phyloP scores from a whole-genome alignment of 2,113 vertebrate genomes.

The Urocynchramus pylzowi region DNA sequence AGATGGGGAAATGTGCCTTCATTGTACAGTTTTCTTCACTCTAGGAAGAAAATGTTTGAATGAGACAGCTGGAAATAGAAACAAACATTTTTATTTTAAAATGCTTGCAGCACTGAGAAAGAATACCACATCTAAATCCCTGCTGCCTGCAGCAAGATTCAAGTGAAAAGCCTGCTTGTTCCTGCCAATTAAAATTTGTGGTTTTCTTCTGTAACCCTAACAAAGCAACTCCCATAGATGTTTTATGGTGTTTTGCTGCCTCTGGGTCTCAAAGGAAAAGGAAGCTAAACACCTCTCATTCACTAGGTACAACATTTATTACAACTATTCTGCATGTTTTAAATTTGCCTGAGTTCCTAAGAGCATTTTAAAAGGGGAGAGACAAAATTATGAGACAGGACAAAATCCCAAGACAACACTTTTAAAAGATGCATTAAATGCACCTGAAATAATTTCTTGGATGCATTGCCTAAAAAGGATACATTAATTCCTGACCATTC shows the following conservation, averaged over 20 bases:
- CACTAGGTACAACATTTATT: neutral
- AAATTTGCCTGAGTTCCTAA: neutral
- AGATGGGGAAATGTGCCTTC: neutral
- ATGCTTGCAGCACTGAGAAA: neutral
- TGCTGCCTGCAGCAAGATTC: neutral
- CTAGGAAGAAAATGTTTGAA: neutral
- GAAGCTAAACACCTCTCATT: neutral
- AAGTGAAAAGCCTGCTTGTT: neutral
- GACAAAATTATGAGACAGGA: neutral
- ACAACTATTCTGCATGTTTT: neutral
- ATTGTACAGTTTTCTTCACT: neutral
- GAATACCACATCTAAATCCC: neutral
- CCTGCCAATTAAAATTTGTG: neutral
- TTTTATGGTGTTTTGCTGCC: neutral
- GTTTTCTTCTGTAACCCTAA: neutral
- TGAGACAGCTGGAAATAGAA: neutral
- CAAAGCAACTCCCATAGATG: neutral
- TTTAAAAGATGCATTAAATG: neutral
- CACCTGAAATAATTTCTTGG: neutral
- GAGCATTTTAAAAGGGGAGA: neutral
- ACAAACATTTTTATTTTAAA: neutral
- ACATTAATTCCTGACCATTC: neutral
- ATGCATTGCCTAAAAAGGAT: neutral
- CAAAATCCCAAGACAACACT: neutral
- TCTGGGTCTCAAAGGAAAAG: neutral